Evolutionary conservation across 2,797 vertebrate species (phyloP), one percentile per base, ranked within the genome.

Genomic region (Rhyacichthys aspro): DNA sequence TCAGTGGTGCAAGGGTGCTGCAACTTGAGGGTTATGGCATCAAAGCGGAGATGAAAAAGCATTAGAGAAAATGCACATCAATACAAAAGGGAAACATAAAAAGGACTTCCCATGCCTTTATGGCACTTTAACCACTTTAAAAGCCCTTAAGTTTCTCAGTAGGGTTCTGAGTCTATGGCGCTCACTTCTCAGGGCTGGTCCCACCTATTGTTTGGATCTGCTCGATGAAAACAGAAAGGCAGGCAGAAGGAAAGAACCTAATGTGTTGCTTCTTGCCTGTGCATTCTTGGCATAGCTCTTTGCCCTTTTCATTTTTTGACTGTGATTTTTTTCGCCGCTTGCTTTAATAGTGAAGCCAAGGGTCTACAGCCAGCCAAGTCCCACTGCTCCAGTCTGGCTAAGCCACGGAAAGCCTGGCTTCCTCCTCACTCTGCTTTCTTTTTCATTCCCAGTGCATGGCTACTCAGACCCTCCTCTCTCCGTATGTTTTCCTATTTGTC

Each of bases 221-320:
- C 74, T 78, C 67, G 49, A 59, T 66, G 75, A 83, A 53, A 89
- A 87, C 73, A 81, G 82, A 78, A 42, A 84, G 63, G 71, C 79
- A 79, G 75, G 82, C 82, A 86, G 85, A 84, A 84, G 85, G 79
- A 86, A 85, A 81, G 75, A 84, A 79, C 71, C 81, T 85, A 88
- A 92, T 91, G 87, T 91, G 90, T 91, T 90, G 85, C 81, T 91
- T 91, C 89, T 92, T 91, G 90, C 86, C 89, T 91, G 85, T 85
- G 82, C 87, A 92, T 92, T 92, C 90, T 91, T 92, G 91, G 88
- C 88, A 92, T 91, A 91, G 87, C 86, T 89, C 82, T 86, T 89
- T 84, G 82, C 82, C 85, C 85, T 88, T 85, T 88, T 89, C 83
- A 81, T 84, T 88, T 87, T 91, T 90, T 83, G 81, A 82, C 82